Percentiles rank a stretch among this genome's conserved stretches.
phyloP scores from a whole-genome alignment of 1,140 invertebrate species.

The Drosophila jambulina region DNA sequence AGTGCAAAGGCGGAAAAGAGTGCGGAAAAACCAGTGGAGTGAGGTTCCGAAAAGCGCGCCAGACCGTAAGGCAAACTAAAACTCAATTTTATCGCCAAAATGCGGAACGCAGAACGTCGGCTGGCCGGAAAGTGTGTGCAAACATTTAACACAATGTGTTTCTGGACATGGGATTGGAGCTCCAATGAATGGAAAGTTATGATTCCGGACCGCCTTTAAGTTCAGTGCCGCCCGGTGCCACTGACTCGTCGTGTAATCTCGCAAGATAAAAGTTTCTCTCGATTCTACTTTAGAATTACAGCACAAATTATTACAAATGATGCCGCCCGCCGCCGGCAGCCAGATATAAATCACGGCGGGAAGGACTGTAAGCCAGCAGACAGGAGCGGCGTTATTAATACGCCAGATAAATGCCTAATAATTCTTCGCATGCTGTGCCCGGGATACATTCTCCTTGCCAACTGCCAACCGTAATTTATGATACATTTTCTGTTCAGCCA shows the following conservation, averaged over 20 bases:
- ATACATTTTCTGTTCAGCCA: constrained; percentile 20
- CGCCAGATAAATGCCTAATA: constrained; percentile 71
- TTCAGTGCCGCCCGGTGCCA: constrained; percentile 9
- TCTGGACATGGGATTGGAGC: constrained; percentile 5
- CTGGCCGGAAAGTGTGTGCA: constrained; percentile 60
- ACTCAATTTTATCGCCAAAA: constrained; percentile 75
- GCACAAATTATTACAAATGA: constrained; percentile 80
- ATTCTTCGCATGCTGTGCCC: constrained; percentile 50
- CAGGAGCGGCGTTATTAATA: constrained; percentile 56
- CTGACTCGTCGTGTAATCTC: constrained; percentile 33
- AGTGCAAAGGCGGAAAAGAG: constrained; percentile 4
- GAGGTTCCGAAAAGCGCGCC: constrained; percentile 45
- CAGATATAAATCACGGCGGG: constrained; percentile 69
- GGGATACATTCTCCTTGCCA: constrained; percentile 27
- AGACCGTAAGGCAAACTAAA: constrained; percentile 65
- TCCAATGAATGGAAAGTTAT: constrained; percentile 66
- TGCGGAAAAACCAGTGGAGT: constrained; percentile 10
- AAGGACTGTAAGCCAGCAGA: constrained; percentile 17
- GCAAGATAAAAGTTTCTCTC: constrained; percentile 55
- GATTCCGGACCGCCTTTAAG: constrained; percentile 42
- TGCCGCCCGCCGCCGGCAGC: constrained; percentile 57
- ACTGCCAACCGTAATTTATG: constrained; percentile 54
- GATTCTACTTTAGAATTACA: constrained; percentile 62
- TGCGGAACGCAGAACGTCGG: constrained; percentile 38
- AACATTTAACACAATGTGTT: constrained; percentile 59